Evolutionary conservation across 1,140 invertebrate genomes (phyloP).

Genomic region (Polypedilum pembai): DNA sequence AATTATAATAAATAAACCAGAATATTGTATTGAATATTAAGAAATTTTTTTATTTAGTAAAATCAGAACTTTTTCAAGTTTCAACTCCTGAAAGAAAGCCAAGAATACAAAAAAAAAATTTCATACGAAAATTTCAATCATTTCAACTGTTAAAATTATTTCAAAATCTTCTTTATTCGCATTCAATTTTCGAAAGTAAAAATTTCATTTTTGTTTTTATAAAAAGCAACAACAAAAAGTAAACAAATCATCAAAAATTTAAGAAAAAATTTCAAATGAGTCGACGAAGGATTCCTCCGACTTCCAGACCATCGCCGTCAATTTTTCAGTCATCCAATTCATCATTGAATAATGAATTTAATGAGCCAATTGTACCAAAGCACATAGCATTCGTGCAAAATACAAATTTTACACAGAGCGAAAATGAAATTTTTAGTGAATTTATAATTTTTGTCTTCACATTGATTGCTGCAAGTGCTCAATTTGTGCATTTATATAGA

Average conservation of each 20-base stretch:
- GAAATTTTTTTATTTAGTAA: no score
- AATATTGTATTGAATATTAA: no score
- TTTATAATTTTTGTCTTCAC: slow-evolving; percentile 75
- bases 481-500: slow-evolving; percentile 90
- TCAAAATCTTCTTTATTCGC: no score
- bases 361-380: slow-evolving; percentile 49
- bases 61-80: no score
- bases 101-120: no score
- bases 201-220: no score
- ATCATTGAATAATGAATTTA: neutral
- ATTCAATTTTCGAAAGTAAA: no score
- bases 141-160: no score
- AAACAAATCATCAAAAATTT: neutral
- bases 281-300: neutral
- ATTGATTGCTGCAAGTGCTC: slow-evolving; percentile 62
- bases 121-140: no score
- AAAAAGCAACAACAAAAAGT: no score
- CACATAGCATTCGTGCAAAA: slow-evolving; percentile 78
- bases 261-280: neutral
- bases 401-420: slow-evolving; percentile 48
- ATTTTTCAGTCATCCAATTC: neutral
- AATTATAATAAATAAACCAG: no score
- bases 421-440: slow-evolving; percentile 79
- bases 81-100: no score
- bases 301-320: neutral